These are phyloP conservation scores for Cartodere bifasciata DNA, from an alignment of 2,888 invertebrate genomes.

Conservation along the genomic window DNA sequence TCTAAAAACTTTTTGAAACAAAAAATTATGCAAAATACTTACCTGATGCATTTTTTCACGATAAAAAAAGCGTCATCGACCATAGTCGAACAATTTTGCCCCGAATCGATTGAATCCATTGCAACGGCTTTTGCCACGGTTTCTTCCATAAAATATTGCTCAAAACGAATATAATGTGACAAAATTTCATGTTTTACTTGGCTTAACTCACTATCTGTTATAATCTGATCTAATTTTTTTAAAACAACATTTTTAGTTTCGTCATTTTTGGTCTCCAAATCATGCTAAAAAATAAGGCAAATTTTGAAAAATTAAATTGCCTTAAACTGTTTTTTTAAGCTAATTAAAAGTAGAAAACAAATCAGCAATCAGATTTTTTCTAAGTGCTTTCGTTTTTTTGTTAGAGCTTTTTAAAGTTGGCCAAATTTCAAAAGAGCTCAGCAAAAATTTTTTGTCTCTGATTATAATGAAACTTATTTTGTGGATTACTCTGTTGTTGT, in stretches of 20 bases:
- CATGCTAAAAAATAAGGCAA: slow-evolving; percentile 39
- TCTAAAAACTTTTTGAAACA: background rate
- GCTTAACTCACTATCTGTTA: slow-evolving; percentile 60
- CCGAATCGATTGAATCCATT: slow-evolving; percentile 62
- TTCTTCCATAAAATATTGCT: slow-evolving; percentile 91
- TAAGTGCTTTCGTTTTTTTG: too few species aligned
- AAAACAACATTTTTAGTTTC: slow-evolving; percentile 36
- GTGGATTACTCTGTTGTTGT: too few species aligned
- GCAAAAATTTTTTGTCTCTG: too few species aligned
- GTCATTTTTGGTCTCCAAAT: slow-evolving; percentile 45
- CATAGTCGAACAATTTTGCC: slow-evolving; percentile 74
- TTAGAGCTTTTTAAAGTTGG: too few species aligned
- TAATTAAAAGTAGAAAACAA: too few species aligned
- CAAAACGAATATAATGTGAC: slow-evolving; percentile 79
- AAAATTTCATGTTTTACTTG: slow-evolving; percentile 71
- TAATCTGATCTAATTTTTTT: slow-evolving; percentile 46
- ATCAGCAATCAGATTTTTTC: too few species aligned
- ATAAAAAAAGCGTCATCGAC: slow-evolving; percentile 98
- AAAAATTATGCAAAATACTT: slow-evolving; percentile 11
- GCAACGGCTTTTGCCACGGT: slow-evolving; percentile 84
- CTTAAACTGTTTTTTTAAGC: too few species aligned
- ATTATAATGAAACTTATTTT: too few species aligned
- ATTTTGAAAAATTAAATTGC: too few species aligned
- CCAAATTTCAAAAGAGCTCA: too few species aligned
- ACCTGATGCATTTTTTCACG: slow-evolving; percentile 86